Evolutionary conservation across 2,888 invertebrate genomes (phyloP).

Genomic region (Phyto melanocephala): DNA sequence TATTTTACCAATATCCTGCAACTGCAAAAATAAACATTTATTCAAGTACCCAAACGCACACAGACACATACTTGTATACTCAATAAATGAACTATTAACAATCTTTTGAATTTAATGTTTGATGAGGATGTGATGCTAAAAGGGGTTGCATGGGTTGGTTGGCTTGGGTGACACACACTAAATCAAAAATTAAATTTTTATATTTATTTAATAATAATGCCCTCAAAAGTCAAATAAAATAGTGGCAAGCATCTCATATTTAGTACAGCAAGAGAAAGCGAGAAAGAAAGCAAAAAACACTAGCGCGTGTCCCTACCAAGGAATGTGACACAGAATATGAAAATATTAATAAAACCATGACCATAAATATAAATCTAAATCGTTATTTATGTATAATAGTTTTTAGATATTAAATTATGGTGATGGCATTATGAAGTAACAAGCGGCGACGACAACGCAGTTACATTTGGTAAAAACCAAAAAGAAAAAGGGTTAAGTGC

Average conservation of each 20-base stretch:
- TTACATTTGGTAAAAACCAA: neutral
- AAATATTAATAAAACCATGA: slow-evolving; percentile 49
- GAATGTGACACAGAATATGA: neutral
- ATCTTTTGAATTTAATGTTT: neutral
- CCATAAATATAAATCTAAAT: slow-evolving; percentile 62
- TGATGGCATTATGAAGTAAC: slow-evolving; percentile 53
- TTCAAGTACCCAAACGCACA: slow-evolving; percentile 33
- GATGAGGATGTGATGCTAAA: slow-evolving; percentile 11
- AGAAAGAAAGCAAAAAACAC: slow-evolving; percentile 25
- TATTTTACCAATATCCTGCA: slow-evolving; percentile 55
- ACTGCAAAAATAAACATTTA: slow-evolving; percentile 51
- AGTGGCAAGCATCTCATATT: neutral
- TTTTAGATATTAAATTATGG: slow-evolving; percentile 63
- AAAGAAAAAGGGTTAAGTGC: slow-evolving; percentile 33
- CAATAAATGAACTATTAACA: slow-evolving; percentile 40
- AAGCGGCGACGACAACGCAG: slow-evolving; percentile 11
- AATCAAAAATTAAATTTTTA: slow-evolving; percentile 76
- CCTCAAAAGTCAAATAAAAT: slow-evolving; percentile 33
- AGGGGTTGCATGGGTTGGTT: slow-evolving; percentile 53
- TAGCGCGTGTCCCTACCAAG: slow-evolving; percentile 48
- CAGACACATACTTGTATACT: slow-evolving; percentile 29
- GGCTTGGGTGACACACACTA: slow-evolving; percentile 66
- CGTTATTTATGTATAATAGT: slow-evolving; percentile 57
- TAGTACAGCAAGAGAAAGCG: neutral
- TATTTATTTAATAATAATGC: slow-evolving; percentile 58